Conservation (phyloP, 2,797 vertebrate species). For the Furcifer pardalis region DNA sequence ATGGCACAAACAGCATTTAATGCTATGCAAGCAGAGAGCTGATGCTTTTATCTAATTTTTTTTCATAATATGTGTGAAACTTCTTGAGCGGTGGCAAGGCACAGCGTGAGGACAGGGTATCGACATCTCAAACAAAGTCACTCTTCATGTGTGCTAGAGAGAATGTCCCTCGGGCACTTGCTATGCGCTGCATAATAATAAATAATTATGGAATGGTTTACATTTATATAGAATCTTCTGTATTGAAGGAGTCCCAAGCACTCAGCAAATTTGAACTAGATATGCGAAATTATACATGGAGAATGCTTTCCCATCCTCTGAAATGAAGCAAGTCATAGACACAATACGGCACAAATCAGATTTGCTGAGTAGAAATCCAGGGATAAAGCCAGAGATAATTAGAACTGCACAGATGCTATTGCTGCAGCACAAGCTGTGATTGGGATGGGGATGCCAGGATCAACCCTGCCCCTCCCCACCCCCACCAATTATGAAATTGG, state of each 20-base stretch:
- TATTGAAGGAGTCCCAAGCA: background rate
- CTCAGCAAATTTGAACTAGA: background rate
- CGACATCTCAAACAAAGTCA: background rate
- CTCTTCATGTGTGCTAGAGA: background rate
- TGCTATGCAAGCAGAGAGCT: conserved; percentile 21
- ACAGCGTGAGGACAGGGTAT: background rate
- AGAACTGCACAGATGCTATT: conserved; percentile 20
- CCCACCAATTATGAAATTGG: background rate
- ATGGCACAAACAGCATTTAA: background rate
- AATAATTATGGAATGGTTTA: conserved; percentile 30
- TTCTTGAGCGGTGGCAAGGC: conserved; percentile 5
- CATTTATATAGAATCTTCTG: conserved; percentile 34
- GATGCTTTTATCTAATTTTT: conserved; percentile 22
- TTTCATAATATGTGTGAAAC: conserved; percentile 22
- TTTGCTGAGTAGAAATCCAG: background rate
- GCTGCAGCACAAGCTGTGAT: background rate
- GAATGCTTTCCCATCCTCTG: background rate
- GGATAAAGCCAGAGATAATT: conserved; percentile 21
- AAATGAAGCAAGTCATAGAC: background rate
- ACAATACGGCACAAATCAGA: conserved; percentile 4
- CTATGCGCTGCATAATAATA: conserved; percentile 23
- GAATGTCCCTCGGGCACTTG: conserved; percentile 2
- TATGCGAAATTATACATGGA: background rate
- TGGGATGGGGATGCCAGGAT: background rate
- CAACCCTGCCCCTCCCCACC: background rate